phyloP scores from a whole-genome alignment of 2,888 invertebrate species.

The Agrotis clavis region DNA sequence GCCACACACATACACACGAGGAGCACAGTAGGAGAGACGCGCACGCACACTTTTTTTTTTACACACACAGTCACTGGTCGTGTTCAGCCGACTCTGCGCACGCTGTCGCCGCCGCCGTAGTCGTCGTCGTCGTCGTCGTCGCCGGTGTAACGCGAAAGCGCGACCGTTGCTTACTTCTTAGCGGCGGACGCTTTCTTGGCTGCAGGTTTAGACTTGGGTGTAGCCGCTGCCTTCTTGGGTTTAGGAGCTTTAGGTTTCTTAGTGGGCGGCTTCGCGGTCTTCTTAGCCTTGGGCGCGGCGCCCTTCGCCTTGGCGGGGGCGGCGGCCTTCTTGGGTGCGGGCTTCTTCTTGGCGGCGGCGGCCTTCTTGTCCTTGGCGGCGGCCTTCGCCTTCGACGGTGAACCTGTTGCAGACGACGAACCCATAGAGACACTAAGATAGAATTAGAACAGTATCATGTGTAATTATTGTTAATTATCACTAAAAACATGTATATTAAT shows the following conservation, averaged over 20 bases:
- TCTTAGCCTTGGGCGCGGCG: conserved; percentile 72
- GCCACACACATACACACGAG: no score
- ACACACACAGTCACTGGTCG: conserved; percentile 73
- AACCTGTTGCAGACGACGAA: no score
- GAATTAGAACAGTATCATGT: no score
- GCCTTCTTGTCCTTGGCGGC: conserved; percentile 68
- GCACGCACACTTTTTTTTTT: conserved; percentile 1
- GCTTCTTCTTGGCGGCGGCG: conserved; percentile 70
- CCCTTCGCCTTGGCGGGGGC: conserved; percentile 61
- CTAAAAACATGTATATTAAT: no score
- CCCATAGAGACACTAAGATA: no score
- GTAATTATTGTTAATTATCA: no score
- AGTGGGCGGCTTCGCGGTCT: conserved; percentile 72
- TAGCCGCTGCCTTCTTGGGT: conserved; percentile 73
- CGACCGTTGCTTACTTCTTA: conserved; percentile 54
- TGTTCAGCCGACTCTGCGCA: conserved; percentile 63
- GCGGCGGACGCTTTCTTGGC: conserved; percentile 63
- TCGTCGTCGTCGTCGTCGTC: conserved; percentile 3
- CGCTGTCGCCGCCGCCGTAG: conserved; percentile 1
- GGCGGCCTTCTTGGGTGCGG: conserved; percentile 67
- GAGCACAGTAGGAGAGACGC: neutral
- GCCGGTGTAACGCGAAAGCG: conserved; percentile 20
- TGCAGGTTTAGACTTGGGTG: conserved; percentile 64
- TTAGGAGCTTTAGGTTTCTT: conserved; percentile 82
- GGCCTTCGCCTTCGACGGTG: conserved; percentile 56